phyloP scores from a whole-genome alignment of 2,797 vertebrate species.

The Monodelphis domestica region DNA sequence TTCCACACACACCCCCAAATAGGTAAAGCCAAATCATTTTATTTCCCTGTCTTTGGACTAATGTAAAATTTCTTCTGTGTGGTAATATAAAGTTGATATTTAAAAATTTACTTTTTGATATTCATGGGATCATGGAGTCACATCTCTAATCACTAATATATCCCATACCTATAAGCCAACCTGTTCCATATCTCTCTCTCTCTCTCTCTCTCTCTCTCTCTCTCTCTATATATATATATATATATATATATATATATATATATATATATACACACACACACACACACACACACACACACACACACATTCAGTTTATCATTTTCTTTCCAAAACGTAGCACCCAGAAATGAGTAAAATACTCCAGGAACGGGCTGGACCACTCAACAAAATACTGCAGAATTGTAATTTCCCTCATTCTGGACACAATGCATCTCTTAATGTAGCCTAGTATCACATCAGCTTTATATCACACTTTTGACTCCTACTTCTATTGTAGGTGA shows the following conservation, averaged over 20 bases:
- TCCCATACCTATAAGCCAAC: neutral
- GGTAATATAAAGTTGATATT: neutral
- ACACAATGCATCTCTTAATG: neutral
- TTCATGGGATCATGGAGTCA: too few relatives aligned
- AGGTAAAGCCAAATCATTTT: slow-evolving; percentile 45
- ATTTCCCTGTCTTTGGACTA: slow-evolving; percentile 21
- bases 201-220: too few relatives aligned
- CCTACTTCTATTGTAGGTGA: neutral
- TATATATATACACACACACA: too few relatives aligned
- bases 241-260: too few relatives aligned
- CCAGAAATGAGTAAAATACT: neutral
- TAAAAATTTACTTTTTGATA: slow-evolving; percentile 17
- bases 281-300: too few relatives aligned
- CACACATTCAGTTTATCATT: neutral
- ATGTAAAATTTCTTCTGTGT: neutral
- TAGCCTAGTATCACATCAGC: neutral
- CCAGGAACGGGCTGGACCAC: neutral
- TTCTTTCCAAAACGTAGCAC: neutral
- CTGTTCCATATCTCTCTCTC: too few relatives aligned
- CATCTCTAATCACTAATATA: slow-evolving; percentile 28
- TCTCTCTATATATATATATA: too few relatives aligned
- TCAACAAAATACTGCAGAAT: too few relatives aligned
- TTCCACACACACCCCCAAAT: slow-evolving; percentile 19
- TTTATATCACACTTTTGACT: neutral
- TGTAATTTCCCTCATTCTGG: neutral